phyloP scores from a whole-genome alignment of 2,888 invertebrate genomes.

The Incurvaria masculella region DNA sequence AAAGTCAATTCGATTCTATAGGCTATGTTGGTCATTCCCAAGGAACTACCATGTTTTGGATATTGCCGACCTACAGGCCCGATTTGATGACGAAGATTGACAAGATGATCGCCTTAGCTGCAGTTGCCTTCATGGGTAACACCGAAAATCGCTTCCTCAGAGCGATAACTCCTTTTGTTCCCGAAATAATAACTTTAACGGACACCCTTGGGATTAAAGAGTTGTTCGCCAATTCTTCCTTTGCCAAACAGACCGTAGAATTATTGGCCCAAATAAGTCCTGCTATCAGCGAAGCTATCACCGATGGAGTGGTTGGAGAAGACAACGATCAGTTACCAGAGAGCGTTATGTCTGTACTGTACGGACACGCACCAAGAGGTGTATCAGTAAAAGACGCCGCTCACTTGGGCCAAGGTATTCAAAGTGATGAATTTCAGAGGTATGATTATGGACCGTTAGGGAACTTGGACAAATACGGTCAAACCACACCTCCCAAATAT shows the following conservation, averaged over 20 bases:
- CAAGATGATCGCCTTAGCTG: slow-evolving; percentile 51
- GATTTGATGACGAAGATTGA: slow-evolving; percentile 59
- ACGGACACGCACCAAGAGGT: slow-evolving; percentile 22
- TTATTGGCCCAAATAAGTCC: slow-evolving; percentile 16
- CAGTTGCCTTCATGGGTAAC: slow-evolving; percentile 45
- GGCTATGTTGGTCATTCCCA: slow-evolving; percentile 70
- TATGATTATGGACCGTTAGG: too few species aligned
- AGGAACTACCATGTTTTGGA: slow-evolving; percentile 60
- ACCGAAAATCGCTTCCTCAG: slow-evolving; percentile 22
- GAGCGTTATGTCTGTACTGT: slow-evolving; percentile 26
- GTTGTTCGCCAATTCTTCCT: slow-evolving; percentile 16
- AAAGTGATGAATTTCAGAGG: too few species aligned
- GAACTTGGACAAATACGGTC: too few species aligned
- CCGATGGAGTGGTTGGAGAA: slow-evolving; percentile 49
- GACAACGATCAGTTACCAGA: slow-evolving; percentile 49
- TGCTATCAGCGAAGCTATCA: slow-evolving; percentile 16
- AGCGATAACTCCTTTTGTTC: slow-evolving; percentile 24
- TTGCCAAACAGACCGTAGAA: slow-evolving; percentile 6
- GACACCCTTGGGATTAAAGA: slow-evolving; percentile 27
- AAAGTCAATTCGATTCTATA: slow-evolving; percentile 51
- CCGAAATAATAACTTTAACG: slow-evolving; percentile 29
- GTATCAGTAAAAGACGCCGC: too few species aligned
- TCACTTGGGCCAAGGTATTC: too few species aligned
- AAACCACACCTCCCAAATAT: too few species aligned
- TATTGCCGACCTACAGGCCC: slow-evolving; percentile 49